A percentile compares a stretch with the other conserved stretches of the same genome.
These are phyloP conservation scores for Pogonomyrmex barbatus DNA, from an alignment of 1,140 invertebrate species.

Conservation along the genomic window DNA sequence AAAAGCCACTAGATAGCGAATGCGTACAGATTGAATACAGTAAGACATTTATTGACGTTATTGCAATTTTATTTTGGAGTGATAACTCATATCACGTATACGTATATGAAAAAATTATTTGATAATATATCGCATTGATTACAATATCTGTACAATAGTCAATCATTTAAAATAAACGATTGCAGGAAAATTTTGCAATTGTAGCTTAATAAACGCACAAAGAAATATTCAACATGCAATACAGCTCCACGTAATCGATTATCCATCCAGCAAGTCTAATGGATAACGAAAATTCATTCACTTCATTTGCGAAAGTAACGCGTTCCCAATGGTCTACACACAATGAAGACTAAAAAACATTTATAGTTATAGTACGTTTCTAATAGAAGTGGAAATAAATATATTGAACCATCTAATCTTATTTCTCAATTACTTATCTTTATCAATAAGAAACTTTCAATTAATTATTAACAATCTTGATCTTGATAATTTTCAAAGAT, in stretches of 20 bases:
- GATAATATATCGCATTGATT: conserved; percentile 13
- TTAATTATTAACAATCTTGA: background rate
- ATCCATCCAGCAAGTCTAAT: background rate
- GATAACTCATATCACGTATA: background rate
- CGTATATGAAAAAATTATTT: background rate
- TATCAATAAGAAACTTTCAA: background rate
- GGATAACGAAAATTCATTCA: background rate
- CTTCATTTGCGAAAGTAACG: background rate
- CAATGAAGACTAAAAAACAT: background rate
- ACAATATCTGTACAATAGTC: background rate
- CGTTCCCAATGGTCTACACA: background rate
- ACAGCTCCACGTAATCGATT: conserved; percentile 2
- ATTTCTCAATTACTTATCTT: background rate
- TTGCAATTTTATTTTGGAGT: background rate
- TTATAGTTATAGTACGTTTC: background rate
- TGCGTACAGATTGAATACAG: conserved; percentile 1
- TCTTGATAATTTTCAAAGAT: background rate
- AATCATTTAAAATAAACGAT: background rate
- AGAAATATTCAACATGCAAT: background rate
- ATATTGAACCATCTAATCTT: background rate
- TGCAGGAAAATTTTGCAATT: too few relatives aligned
- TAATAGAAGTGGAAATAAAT: background rate
- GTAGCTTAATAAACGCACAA: background rate
- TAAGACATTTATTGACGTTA: background rate
- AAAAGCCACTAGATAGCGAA: conserved; percentile 8